Evolutionary conservation across 2,797 vertebrate genomes (phyloP), one percentile per base, ranked within the genome.

Genomic region (Ctenochaetus hawaiiensis): DNA sequence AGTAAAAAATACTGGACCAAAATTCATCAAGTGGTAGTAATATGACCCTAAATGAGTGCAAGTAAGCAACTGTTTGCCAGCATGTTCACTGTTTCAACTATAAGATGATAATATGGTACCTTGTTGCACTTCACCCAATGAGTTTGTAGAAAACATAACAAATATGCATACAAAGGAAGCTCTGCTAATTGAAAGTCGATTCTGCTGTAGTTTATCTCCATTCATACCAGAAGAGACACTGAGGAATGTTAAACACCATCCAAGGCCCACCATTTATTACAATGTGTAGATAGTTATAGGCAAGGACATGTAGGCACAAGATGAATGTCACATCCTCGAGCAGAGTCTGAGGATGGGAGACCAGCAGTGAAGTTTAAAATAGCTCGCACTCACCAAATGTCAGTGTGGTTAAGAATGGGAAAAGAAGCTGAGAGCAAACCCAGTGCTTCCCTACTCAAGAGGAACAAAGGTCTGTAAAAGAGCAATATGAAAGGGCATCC

Each of bases 301-400:
- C 44, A 41, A 78, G 45, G 75, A 39, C 75, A 39, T 56, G 78
- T 30, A 22, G 26, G 14, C 67, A 67, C 57, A 78, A 12, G 77
- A 71, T 64, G 41, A 64, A 75, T 61, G 43, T 23, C 49, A 43
- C 26, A n/a, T 66, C 66, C 68, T 62, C 0, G 14, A 70, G 77
- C 47, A 37, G 34, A 44, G 30, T 37, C 14, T n/a, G 17, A 23
- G 14, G n/a, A 63, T 17, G 8, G 18, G 13, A 44, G 51, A 37
- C 12, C 1, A 23, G 20, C 52, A 14, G 20, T n/a, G 39, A 37
- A 22, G 49, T 34, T 45, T 71, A 53, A 81, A 73, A 73, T 71
- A 70, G 39, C 64, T 59, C 54, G 13, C n/a, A 60, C 64, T 53
- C 3, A 43, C 6, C 61, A n/a, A 22, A 47, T 22, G 47, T 64